phyloP scores from a whole-genome alignment of 2,797 vertebrate species.

The Mustela erminea region DNA sequence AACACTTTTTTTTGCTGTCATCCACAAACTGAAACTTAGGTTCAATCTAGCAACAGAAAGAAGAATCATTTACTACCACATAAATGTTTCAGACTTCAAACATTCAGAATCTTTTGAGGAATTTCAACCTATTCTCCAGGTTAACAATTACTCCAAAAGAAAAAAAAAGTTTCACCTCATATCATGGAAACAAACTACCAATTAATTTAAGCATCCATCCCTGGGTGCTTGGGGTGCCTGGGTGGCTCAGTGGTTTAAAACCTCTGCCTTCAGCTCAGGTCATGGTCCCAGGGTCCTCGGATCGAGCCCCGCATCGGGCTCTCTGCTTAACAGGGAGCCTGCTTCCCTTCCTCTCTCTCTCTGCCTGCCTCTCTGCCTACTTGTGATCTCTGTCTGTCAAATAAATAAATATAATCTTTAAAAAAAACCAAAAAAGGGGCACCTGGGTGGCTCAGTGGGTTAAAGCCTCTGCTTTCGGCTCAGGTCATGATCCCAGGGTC shows the following conservation, averaged over 20 bases:
- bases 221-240: not conserved
- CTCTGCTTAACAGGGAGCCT: no score
- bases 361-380: no score
- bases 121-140: not conserved
- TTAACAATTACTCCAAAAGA: slow-evolving; percentile 50
- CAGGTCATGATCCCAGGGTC: no score
- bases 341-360: no score
- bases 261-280: no score
- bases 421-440: no score
- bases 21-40: slow-evolving; percentile 44
- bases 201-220: slow-evolving; percentile 36
- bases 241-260: no score
- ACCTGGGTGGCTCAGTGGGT: no score
- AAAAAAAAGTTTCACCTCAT: slow-evolving; percentile 3
- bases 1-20: not conserved
- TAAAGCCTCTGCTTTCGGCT: no score
- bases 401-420: no score
- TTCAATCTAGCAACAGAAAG: slow-evolving; percentile 42
- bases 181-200: slow-evolving; percentile 37
- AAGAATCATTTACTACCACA: slow-evolving; percentile 4
- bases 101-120: not conserved
- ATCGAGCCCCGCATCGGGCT: rapidly evolving
- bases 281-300: no score
- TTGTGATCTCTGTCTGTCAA: no score
- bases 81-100: slow-evolving; percentile 18